Base-by-base conservation (phyloP, 2,113 vertebrate species). In the Gymnarchus niloticus region DNA sequence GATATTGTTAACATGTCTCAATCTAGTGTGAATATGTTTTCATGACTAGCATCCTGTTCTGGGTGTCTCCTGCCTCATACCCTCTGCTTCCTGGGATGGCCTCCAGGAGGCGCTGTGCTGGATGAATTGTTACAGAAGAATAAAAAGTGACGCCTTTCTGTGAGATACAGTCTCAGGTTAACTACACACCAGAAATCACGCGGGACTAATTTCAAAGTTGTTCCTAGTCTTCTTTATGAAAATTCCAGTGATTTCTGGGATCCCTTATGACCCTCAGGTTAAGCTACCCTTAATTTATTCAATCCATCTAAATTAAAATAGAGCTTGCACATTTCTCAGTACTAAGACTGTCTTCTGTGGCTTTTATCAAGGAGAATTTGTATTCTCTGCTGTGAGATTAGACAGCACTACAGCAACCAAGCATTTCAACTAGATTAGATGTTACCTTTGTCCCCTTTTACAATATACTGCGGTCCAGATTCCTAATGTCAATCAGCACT, bases 111-210 rank as follows among this genome's bases (percentile, higher is more conserved):
- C 65, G 12, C 33, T 33, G 12, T 1, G 0, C 65, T 73, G 65
- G 65, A 41, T 37, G 33, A 73, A 73, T 73, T 28, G 3, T 73
- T 73, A 73, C 19, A 33, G 65, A 73, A 73, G 65, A 73, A 17
- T 12, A 73, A 73, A 37, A 33, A 73, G 41, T 73, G 65, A 73
- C 12, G 10, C 17, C 28, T 12, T 69, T 69, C 61, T 69, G 61
- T 33, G 37, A 69, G 23, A 33, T 69, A 69, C 19, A 73, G 65
- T 73, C 41, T 73, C 41, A 73, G 33, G 28, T 14, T 33, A 37
- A 73, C 65, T 73, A 28, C 65, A 73, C 65, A 73, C 28, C 65
- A 73, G 65, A 73, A 41, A 73, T 73, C 61, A 37, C 37, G n/a
- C 33, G 41, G 65, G 33, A 41, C 65, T 41, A 73, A n/a, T n/a